phyloP scores from a whole-genome alignment of 2,797 vertebrate species.

The Merluccius polli region DNA sequence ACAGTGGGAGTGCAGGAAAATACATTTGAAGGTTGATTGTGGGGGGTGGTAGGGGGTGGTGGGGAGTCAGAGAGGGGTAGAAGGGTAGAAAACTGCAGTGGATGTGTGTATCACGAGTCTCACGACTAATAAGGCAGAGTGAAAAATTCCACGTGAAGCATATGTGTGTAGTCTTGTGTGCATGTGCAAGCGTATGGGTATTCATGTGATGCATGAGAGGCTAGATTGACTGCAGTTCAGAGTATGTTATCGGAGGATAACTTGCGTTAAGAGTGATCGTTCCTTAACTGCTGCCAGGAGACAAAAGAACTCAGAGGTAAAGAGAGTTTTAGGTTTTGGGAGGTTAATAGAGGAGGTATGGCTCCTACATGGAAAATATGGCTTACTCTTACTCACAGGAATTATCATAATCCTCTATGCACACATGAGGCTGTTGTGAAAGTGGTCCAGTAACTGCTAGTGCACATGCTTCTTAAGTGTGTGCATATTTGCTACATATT shows the following conservation, averaged over 20 bases:
- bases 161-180: not conserved
- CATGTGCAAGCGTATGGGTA: not conserved
- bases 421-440: not conserved
- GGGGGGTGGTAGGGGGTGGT: slow-evolving; percentile 18
- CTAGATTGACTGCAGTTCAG: not conserved
- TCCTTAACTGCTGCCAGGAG: not conserved
- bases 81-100: slow-evolving; percentile 22
- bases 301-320: not conserved
- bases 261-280: not conserved
- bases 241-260: not conserved
- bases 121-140: not conserved
- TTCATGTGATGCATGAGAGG: not conserved
- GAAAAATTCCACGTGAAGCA: not conserved
- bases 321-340: not conserved
- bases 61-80: slow-evolving; percentile 28
- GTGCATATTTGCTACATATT: too few relatives aligned
- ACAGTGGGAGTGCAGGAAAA: slow-evolving; percentile 39
- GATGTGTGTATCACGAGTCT: not conserved
- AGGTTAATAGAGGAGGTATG: not conserved
- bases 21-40: slow-evolving; percentile 49
- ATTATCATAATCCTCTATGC: not conserved
- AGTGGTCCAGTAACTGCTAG: not conserved
- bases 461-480: not conserved
- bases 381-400: not conserved
- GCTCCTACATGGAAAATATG: not conserved